Conservation (phyloP, 2,888 invertebrate genomes). For the Hirtodrosophila alboralis region DNA sequence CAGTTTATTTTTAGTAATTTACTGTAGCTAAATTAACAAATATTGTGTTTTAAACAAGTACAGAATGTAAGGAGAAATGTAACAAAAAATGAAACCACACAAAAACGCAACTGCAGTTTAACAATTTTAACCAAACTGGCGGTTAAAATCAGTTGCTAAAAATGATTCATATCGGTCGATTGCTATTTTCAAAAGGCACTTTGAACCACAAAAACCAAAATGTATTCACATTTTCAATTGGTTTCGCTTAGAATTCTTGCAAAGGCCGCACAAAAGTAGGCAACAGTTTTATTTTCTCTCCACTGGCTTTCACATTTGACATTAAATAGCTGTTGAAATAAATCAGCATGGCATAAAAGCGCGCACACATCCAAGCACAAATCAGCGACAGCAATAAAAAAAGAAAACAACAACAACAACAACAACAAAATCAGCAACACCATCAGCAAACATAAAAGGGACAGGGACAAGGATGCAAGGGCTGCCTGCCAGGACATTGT, state of each 20-base stretch:
- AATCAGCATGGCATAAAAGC: slow-evolving; percentile 57
- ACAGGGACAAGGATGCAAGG: background rate
- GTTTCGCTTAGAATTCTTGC: slow-evolving; percentile 18
- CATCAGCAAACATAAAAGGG: slow-evolving; percentile 39
- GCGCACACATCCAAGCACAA: slow-evolving; percentile 27
- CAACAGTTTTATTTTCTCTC: slow-evolving; percentile 48
- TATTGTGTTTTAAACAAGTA: background rate
- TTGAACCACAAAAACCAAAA: slow-evolving; percentile 43
- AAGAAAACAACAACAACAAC: slow-evolving; percentile 17
- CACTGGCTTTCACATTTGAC: slow-evolving; percentile 44
- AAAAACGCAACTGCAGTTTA: slow-evolving; percentile 12
- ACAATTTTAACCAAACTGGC: slow-evolving; percentile 21
- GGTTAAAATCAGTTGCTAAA: slow-evolving; percentile 29
- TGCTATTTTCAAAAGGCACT: slow-evolving; percentile 35
- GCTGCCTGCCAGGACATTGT: background rate
- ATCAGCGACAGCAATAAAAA: slow-evolving; percentile 19
- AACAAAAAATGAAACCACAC: slow-evolving; percentile 28
- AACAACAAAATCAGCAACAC: slow-evolving; percentile 46
- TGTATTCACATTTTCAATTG: slow-evolving; percentile 47
- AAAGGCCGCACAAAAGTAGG: slow-evolving; percentile 56
- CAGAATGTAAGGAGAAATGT: background rate
- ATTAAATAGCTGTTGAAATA: slow-evolving; percentile 75
- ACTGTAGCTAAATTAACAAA: too few species aligned
- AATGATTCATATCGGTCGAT: slow-evolving; percentile 26
- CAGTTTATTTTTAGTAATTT: too few species aligned